phyloP scores from a whole-genome alignment of 2,888 invertebrate genomes.

The Apotomis capreana region DNA sequence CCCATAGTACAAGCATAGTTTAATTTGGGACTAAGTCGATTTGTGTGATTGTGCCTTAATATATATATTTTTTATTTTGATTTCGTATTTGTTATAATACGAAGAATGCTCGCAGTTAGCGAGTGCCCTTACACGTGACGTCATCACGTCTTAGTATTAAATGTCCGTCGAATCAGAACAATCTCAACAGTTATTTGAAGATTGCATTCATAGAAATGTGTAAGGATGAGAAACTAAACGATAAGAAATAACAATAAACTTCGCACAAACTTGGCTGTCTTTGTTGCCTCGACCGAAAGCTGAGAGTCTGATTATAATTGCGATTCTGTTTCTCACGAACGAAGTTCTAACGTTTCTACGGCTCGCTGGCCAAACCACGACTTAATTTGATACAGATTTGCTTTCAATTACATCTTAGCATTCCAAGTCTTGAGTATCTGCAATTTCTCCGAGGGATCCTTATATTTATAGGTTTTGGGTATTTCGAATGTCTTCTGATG shows the following conservation, averaged over 20 bases:
- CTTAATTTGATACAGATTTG: background rate
- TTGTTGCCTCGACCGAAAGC: constrained; percentile 37
- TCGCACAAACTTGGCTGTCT: constrained; percentile 14
- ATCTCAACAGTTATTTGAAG: background rate
- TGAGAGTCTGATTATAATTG: constrained; percentile 38
- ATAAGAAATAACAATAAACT: constrained; percentile 38
- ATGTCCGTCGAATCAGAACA: background rate
- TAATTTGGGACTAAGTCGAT: too few species aligned
- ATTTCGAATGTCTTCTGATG: too few species aligned
- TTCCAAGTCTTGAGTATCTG: background rate
- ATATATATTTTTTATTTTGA: too few species aligned
- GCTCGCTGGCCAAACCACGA: background rate
- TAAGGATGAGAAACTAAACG: constrained; percentile 31
- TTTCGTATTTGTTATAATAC: too few species aligned
- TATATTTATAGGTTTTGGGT: too few species aligned
- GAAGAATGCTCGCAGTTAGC: too few species aligned
- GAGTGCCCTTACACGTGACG: too few species aligned
- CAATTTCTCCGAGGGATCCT: too few species aligned
- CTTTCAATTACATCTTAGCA: background rate
- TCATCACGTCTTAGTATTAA: background rate
- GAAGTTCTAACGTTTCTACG: constrained; percentile 7
- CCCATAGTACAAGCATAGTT: too few species aligned
- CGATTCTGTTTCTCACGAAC: constrained; percentile 35
- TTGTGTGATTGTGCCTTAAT: too few species aligned
- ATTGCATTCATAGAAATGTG: constrained; percentile 19